A percentile compares a stretch with the other conserved stretches of the same genome.
Evolutionary conservation across 2,797 vertebrate genomes (phyloP).

Genomic region (Myotis pilosus): DNA sequence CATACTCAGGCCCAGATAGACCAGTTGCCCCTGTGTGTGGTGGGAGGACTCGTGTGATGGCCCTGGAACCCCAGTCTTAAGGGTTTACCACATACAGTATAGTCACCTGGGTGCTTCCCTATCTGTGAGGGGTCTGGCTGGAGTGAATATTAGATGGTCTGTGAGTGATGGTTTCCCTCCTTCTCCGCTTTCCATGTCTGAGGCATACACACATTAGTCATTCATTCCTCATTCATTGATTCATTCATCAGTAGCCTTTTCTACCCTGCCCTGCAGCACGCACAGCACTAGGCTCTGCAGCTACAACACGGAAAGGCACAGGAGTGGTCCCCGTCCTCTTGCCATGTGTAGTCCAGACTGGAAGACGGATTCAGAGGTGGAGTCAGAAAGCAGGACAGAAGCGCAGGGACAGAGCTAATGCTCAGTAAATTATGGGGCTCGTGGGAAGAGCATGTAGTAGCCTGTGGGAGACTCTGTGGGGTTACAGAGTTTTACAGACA

Average conservation of each 20-base stretch:
- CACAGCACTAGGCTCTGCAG: neutral
- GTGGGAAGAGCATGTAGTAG: neutral
- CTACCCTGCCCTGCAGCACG: neutral
- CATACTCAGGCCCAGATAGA: neutral
- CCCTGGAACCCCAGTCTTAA: neutral
- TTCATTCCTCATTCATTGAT: neutral
- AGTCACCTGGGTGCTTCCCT: fast-evolving
- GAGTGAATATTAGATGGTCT: neutral
- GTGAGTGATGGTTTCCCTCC: neutral
- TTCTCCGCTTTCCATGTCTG: neutral
- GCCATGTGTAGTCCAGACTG: neutral
- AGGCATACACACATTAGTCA: neutral
- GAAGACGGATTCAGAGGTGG: neutral
- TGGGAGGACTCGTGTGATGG: neutral
- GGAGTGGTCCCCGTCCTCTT: neutral
- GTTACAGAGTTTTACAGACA: neutral
- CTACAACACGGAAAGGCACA: neutral
- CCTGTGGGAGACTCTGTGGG: neutral
- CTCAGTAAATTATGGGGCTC: neutral
- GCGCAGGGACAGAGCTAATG: neutral
- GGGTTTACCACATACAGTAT: neutral
- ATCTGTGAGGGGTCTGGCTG: neutral
- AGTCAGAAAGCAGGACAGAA: neutral
- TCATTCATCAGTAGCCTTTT: neutral
- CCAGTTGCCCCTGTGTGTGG: too few relatives aligned